Conservation (phyloP, 2,113 vertebrate species). For the Perca fluviatilis region DNA sequence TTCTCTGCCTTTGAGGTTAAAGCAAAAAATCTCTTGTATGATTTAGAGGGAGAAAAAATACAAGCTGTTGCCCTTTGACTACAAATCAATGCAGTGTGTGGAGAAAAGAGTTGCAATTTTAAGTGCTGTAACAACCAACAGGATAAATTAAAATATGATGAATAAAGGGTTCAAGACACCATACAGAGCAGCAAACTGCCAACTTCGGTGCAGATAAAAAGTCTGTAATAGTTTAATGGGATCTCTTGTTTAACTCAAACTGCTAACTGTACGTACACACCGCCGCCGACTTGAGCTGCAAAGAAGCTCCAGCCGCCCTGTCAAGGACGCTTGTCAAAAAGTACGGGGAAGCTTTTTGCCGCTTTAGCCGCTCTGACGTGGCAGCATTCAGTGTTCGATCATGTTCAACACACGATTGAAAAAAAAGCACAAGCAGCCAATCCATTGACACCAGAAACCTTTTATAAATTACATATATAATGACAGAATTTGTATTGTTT, state of each 20-base stretch:
- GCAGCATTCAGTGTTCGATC: no score
- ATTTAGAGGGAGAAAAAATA: neutral
- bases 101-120: neutral
- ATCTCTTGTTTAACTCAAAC: neutral
- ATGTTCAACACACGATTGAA: no score
- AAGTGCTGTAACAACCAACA: neutral
- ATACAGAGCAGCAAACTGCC: neutral
- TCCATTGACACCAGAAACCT: no score
- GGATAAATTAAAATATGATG: neutral
- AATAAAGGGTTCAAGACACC: neutral
- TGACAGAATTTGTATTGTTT: no score
- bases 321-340: no score
- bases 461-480: no score
- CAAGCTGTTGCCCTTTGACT: slow-evolving; percentile 9
- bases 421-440: no score
- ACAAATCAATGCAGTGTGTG: neutral
- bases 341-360: no score
- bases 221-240: neutral
- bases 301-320: no score
- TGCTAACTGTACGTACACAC: neutral
- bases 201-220: neutral
- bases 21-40: neutral
- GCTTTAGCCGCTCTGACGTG: no score
- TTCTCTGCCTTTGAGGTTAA: neutral
- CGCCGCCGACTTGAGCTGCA: no score